These are phyloP conservation scores for Hippocampus barbouri DNA, from an alignment of 2,113 vertebrate genomes.

Conservation along the genomic window DNA sequence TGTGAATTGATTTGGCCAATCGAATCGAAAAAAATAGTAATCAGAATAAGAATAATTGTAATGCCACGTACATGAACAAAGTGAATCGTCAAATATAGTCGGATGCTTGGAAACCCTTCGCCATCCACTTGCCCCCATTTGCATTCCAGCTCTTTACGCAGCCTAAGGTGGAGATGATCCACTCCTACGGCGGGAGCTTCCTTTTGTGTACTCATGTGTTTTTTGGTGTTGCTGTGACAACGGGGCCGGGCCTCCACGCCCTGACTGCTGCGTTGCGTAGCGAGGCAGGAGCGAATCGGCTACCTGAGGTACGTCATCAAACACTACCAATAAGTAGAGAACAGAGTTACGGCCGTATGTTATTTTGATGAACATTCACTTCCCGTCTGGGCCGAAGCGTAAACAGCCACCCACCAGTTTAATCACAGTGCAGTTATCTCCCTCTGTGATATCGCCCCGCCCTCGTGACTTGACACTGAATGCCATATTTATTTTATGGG, in stretches of 20 bases:
- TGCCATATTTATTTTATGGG: slow-evolving; percentile 53
- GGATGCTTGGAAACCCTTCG: neutral
- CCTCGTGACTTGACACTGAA: slow-evolving; percentile 69
- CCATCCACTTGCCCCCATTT: neutral
- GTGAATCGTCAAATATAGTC: neutral
- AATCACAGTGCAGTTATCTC: slow-evolving; percentile 84
- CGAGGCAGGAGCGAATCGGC: slow-evolving; percentile 40
- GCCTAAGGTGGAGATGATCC: slow-evolving; percentile 61
- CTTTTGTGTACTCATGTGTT: slow-evolving; percentile 64
- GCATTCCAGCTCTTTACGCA: slow-evolving; percentile 62
- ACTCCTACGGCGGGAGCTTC: slow-evolving; percentile 39
- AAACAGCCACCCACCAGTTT: slow-evolving; percentile 81
- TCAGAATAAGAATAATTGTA: neutral
- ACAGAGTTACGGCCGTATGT: slow-evolving; percentile 78
- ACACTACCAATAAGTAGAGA: slow-evolving; percentile 75
- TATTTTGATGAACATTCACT: slow-evolving; percentile 91
- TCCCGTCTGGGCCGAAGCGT: slow-evolving; percentile 78
- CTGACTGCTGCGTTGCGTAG: slow-evolving; percentile 24
- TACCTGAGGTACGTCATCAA: slow-evolving; percentile 69
- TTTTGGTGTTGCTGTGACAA: slow-evolving; percentile 55
- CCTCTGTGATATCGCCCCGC: slow-evolving; percentile 76
- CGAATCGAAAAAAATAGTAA: no score
- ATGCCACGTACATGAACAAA: neutral
- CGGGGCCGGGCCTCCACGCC: slow-evolving; percentile 37
- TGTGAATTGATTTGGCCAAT: neutral